A percentile compares a stretch with the other conserved stretches of the same genome.
Evolutionary conservation across 2,888 invertebrate genomes (phyloP).

Genomic region (Cistogaster globosa): DNA sequence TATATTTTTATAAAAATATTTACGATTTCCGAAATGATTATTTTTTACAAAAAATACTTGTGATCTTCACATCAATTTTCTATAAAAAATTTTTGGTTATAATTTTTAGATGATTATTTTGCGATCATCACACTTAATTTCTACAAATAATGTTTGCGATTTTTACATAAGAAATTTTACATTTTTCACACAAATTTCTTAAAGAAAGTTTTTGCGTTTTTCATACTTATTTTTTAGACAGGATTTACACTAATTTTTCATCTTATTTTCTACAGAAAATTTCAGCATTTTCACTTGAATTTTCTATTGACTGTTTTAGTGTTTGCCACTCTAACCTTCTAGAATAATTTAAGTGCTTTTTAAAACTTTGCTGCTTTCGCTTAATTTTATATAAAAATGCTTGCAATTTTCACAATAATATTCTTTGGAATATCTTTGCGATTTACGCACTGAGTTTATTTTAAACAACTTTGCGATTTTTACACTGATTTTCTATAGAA

Average conservation of each 20-base stretch:
- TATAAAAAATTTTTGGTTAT: not conserved
- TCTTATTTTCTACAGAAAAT: not conserved
- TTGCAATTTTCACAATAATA: too few species aligned
- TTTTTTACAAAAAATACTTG: not conserved
- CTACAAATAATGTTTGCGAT: not conserved
- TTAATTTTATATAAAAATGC: too few species aligned
- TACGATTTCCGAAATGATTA: too few species aligned
- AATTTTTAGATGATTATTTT: too few species aligned
- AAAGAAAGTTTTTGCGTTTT: not conserved
- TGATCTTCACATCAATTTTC: not conserved
- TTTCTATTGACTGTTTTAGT: too few species aligned
- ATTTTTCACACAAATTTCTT: not conserved
- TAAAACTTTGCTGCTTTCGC: too few species aligned
- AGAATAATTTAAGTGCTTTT: too few species aligned
- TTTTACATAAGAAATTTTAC: not conserved
- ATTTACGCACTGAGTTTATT: too few species aligned
- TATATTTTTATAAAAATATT: too few species aligned
- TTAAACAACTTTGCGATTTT: too few species aligned
- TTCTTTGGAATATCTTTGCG: too few species aligned
- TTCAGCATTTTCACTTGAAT: not conserved
- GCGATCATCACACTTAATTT: not conserved
- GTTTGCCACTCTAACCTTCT: too few species aligned
- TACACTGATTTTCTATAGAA: not conserved
- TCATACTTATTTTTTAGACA: not conserved
- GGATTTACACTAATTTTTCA: not conserved